phyloP scores from a whole-genome alignment of 1,140 invertebrate genomes.

The Cydia amplana region DNA sequence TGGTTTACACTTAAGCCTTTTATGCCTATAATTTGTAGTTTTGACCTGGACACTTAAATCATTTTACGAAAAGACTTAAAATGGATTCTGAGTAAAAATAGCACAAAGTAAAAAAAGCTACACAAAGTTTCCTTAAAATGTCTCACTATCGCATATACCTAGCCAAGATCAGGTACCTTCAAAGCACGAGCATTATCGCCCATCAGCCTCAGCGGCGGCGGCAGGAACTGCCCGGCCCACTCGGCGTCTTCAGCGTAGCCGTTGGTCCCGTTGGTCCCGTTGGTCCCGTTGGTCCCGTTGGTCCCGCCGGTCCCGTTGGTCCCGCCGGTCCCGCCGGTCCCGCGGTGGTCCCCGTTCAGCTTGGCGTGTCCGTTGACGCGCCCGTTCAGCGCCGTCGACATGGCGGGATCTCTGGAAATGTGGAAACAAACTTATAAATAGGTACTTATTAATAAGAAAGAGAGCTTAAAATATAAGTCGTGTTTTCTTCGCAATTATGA shows the following conservation, averaged over 20 bases:
- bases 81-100: too few relatives aligned
- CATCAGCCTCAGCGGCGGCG: constrained; percentile 52
- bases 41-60: too few relatives aligned
- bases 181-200: constrained; percentile 55
- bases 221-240: constrained; percentile 64
- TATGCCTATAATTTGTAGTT: too few relatives aligned
- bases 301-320: constrained; percentile 33
- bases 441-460: background rate
- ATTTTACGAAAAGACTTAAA: too few relatives aligned
- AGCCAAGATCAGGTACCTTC: constrained; percentile 47
- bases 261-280: constrained; percentile 37
- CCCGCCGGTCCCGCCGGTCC: background rate
- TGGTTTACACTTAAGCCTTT: too few relatives aligned
- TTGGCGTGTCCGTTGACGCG: constrained; percentile 45
- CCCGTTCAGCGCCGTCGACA: constrained; percentile 35
- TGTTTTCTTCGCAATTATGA: too few relatives aligned
- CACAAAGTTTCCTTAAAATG: too few relatives aligned
- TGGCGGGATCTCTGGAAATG: background rate
- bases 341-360: constrained; percentile 28
- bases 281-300: constrained; percentile 16
- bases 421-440: background rate
- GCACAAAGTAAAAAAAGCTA: too few relatives aligned
- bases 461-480: too few relatives aligned
- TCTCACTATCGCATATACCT: too few relatives aligned
- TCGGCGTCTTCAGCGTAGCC: constrained; percentile 27